These are phyloP conservation scores for Enchytraeus crypticus DNA, from an alignment of 2,888 invertebrate genomes.

Conservation along the genomic window DNA sequence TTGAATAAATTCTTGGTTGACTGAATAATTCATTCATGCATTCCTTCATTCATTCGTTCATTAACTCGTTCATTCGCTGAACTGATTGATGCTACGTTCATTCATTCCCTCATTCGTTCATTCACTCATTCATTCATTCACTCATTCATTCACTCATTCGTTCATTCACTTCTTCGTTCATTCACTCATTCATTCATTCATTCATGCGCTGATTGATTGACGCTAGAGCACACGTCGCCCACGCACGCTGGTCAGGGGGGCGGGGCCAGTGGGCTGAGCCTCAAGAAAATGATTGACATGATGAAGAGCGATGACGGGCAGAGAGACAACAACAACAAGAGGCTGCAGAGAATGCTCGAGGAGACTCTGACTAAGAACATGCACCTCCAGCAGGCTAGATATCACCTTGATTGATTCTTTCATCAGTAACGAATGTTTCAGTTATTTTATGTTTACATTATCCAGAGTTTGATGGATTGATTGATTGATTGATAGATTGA, in stretches of 20 bases:
- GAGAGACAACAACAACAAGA: conserved; percentile 45
- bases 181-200: not conserved
- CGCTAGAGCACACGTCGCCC: not conserved
- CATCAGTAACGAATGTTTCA: not conserved
- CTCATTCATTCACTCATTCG: too few species aligned
- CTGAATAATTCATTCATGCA: too few species aligned
- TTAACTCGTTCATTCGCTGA: too few species aligned
- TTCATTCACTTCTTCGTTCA: too few species aligned
- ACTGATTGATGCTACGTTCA: too few species aligned
- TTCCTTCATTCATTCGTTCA: too few species aligned
- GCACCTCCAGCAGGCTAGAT: conserved; percentile 50
- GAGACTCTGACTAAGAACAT: conserved; percentile 54
- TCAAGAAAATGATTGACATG: too few species aligned
- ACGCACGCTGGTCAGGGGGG: not conserved
- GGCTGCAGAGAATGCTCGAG: conserved; percentile 51
- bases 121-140: too few species aligned
- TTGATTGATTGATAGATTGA: too few species aligned
- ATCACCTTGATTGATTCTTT: not conserved
- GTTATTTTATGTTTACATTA: not conserved
- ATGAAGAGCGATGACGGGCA: conserved; percentile 46
- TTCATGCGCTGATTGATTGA: not conserved
- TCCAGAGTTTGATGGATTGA: too few species aligned
- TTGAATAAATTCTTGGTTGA: not conserved
- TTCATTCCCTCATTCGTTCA: too few species aligned
- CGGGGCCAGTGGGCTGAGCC: not conserved